A percentile compares a stretch with the other conserved stretches of the same genome.
These are phyloP conservation scores for Oenanthe melanoleuca DNA, from an alignment of 2,113 vertebrate species.

Conservation along the genomic window DNA sequence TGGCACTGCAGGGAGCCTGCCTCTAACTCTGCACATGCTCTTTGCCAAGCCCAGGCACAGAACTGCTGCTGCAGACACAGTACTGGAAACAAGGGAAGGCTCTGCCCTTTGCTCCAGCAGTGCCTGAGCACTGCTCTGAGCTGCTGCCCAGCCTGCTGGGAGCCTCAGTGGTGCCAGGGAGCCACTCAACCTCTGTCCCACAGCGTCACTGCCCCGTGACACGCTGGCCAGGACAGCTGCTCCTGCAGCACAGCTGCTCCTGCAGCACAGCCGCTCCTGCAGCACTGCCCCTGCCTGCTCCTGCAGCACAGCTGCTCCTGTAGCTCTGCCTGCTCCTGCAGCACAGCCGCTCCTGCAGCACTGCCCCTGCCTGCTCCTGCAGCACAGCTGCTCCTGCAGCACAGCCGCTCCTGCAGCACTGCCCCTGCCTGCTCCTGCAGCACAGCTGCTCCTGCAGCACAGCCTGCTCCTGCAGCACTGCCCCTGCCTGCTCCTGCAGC, in stretches of 20 bases:
- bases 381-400: too few species aligned
- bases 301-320: too few species aligned
- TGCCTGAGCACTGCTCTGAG: fast-evolving
- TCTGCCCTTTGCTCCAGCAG: neutral
- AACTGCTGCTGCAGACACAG: neutral
- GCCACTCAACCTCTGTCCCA: neutral
- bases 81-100: fast-evolving
- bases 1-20: neutral
- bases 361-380: too few species aligned
- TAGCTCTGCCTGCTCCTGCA: neutral
- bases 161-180: neutral
- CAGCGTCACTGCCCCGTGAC: neutral
- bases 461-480: neutral
- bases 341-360: too few species aligned
- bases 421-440: too few species aligned
- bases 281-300: too few species aligned
- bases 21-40: fast-evolving
- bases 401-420: too few species aligned
- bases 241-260: neutral
- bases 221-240: neutral
- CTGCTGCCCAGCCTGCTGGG: fast-evolving
- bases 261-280: too few species aligned
- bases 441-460: too few species aligned
- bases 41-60: fast-evolving
- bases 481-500: too few species aligned